Conservation (phyloP, 1,140 invertebrate species). For the Anadara kagoshimensis region DNA sequence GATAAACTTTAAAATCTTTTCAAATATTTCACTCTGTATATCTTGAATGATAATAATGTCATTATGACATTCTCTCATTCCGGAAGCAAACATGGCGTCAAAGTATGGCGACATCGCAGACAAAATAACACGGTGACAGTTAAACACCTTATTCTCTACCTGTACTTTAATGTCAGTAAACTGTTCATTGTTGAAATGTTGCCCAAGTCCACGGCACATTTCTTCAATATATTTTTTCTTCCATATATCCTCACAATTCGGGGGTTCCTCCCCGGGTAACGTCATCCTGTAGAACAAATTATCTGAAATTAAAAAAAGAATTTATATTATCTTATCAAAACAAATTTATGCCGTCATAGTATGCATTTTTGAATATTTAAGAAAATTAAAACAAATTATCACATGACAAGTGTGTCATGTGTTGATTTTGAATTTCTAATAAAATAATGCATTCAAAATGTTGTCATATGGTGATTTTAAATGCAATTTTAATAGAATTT, state of each 20-base stretch:
- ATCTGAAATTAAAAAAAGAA: no score
- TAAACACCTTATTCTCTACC: slow-evolving; percentile 47
- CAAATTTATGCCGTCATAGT: no score
- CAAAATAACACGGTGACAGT: slow-evolving; percentile 57
- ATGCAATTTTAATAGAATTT: no score
- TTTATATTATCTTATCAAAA: no score
- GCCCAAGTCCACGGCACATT: slow-evolving; percentile 14
- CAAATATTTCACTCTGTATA: slow-evolving; percentile 38
- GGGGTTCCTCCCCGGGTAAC: no score
- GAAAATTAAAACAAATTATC: no score
- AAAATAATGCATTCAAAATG: no score
- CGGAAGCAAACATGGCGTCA: slow-evolving; percentile 62
- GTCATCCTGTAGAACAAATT: no score
- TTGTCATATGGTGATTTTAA: no score
- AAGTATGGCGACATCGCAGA: slow-evolving; percentile 60
- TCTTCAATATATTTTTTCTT: slow-evolving; percentile 3
- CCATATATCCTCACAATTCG: not conserved
- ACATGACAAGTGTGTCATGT: no score
- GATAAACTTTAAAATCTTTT: slow-evolving; percentile 47
- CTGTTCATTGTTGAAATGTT: slow-evolving; percentile 6
- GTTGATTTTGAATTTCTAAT: no score
- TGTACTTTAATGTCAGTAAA: slow-evolving; percentile 48
- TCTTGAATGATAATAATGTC: slow-evolving; percentile 42
- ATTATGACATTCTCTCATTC: slow-evolving; percentile 53
- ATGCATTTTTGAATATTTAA: no score